Evolutionary conservation across 2,113 vertebrate genomes (phyloP).

Genomic region (Lagopus leucura): DNA sequence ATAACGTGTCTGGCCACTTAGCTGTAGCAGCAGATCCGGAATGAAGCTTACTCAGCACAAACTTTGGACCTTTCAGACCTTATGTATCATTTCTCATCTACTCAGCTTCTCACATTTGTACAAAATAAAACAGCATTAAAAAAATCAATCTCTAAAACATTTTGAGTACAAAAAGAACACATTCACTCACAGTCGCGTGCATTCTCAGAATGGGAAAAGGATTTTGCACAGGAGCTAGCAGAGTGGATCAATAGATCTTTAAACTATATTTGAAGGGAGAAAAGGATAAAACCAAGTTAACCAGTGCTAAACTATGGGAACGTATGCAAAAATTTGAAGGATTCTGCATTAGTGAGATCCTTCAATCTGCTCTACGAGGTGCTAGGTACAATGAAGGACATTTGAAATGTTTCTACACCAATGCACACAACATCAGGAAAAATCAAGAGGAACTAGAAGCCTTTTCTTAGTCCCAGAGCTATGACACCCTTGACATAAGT

Average conservation of each 20-base stretch:
- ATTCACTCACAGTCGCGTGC: neutral
- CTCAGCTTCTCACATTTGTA: neutral
- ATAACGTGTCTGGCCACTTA: constrained; percentile 28
- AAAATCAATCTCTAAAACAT: neutral
- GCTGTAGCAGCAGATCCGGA: constrained; percentile 17
- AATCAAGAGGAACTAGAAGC: neutral
- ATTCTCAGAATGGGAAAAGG: neutral
- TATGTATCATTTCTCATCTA: constrained; percentile 37
- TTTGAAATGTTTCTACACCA: neutral
- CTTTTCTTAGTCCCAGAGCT: neutral
- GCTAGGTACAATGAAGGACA: neutral
- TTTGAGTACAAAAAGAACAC: neutral
- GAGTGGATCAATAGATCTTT: neutral
- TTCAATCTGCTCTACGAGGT: neutral
- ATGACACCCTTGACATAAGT: neutral
- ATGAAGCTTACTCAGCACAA: constrained; percentile 43
- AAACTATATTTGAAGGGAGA: neutral
- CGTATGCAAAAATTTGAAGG: neutral
- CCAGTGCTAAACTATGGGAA: neutral
- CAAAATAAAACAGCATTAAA: neutral
- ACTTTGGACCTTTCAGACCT: constrained; percentile 48
- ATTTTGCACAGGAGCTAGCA: neutral
- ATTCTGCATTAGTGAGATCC: neutral
- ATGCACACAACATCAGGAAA: neutral
- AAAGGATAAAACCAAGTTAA: neutral